A percentile compares a stretch with the other conserved stretches of the same genome.
These are phyloP conservation scores for Zoroaster sp. DNA, from an alignment of 53 echinoderm and acorn worm genomes.

Conservation along the genomic window DNA sequence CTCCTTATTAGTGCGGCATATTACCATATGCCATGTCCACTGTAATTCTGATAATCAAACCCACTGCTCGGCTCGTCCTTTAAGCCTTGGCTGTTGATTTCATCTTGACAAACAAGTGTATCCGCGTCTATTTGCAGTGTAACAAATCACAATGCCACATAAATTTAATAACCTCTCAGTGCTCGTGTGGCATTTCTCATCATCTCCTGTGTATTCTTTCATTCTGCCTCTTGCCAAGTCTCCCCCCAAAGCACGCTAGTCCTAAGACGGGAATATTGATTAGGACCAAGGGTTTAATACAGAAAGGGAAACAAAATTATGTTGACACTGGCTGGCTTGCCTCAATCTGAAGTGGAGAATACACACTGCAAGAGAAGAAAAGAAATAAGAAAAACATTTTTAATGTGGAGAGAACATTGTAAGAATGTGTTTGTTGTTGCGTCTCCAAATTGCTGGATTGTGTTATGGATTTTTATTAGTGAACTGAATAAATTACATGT, in stretches of 20 bases:
- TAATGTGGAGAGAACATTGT: too few species aligned
- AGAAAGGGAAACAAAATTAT: constrained; percentile 15
- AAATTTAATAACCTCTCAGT: constrained; percentile 23
- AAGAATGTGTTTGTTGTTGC: too few species aligned
- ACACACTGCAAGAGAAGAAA: not conserved
- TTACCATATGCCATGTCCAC: too few species aligned
- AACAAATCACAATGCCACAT: constrained; percentile 19
- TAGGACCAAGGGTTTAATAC: not conserved
- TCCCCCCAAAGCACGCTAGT: not conserved
- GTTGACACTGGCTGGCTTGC: not conserved
- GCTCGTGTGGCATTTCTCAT: not conserved
- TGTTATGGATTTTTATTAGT: too few species aligned
- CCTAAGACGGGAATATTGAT: constrained; percentile 11
- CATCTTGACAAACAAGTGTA: not conserved
- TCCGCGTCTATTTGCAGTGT: not conserved
- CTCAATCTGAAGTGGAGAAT: not conserved
- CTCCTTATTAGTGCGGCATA: too few species aligned
- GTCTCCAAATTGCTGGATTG: too few species aligned
- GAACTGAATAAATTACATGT: too few species aligned
- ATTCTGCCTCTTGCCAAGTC: not conserved
- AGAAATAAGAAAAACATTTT: not conserved
- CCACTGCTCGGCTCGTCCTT: not conserved
- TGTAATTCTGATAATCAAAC: too few species aligned
- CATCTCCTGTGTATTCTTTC: too few species aligned
- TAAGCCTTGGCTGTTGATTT: not conserved